Evolutionary conservation across 2,888 invertebrate species (phyloP).

Genomic region (Acanthosepion lycidas): DNA sequence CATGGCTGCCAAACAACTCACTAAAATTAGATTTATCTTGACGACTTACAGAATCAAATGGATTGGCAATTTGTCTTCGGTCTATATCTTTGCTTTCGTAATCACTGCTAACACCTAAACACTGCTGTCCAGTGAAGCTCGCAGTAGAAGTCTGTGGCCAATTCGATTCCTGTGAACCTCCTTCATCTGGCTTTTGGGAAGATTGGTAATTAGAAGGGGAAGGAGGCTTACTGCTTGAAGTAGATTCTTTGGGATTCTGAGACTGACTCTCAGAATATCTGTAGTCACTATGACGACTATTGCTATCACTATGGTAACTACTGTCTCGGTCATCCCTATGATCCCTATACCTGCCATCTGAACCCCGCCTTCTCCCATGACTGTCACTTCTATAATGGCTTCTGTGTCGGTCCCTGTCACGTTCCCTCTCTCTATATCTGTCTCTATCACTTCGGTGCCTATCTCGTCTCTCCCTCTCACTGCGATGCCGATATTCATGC

Average conservation of each 20-base stretch:
- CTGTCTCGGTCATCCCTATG: slow-evolving; percentile 4
- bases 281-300: not conserved
- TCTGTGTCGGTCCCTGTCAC: not conserved
- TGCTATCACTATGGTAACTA: not conserved
- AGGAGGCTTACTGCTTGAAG: not conserved
- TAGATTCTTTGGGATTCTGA: not conserved
- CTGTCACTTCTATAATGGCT: not conserved
- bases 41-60: not conserved
- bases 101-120: not conserved
- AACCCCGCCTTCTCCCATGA: slow-evolving; percentile 25
- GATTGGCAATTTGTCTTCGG: not conserved
- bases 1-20: not conserved
- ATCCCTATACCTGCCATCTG: not conserved
- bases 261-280: not conserved
- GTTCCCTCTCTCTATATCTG: not conserved
- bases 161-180: not conserved
- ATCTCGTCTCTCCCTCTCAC: not conserved
- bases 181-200: not conserved
- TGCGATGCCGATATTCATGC: not conserved
- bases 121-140: not conserved
- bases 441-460: not conserved
- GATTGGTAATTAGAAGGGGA: not conserved
- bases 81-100: not conserved
- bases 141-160: not conserved
- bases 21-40: not conserved